Evolutionary conservation across 2,797 vertebrate genomes (phyloP).

Genomic region (Masticophis lateralis): DNA sequence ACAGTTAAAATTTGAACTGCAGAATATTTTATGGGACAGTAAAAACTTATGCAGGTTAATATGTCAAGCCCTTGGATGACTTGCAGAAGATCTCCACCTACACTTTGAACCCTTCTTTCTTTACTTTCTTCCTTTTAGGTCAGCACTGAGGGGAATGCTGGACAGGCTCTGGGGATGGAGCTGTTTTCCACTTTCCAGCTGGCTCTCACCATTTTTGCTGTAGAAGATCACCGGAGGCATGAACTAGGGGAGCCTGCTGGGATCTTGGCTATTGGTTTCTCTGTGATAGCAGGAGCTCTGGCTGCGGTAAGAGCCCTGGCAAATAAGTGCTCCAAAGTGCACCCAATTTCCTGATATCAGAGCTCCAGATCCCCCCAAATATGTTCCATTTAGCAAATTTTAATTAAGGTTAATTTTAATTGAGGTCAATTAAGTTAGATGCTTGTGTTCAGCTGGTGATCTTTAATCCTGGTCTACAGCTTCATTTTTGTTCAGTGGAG

Average conservation of each 20-base stretch:
- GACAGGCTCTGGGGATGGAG: constrained; percentile 79
- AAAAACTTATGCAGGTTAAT: not conserved
- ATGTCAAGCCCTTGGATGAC: not conserved
- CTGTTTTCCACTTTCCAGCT: constrained; percentile 82
- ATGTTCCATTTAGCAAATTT: not conserved
- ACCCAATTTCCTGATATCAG: not conserved
- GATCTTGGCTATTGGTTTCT: constrained; percentile 79
- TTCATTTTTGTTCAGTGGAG: not conserved
- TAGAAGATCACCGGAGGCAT: constrained; percentile 65
- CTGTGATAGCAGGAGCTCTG: constrained; percentile 75
- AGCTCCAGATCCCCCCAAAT: not conserved
- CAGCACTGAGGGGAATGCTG: constrained; percentile 71
- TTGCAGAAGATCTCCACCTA: not conserved
- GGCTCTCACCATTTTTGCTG: constrained; percentile 80
- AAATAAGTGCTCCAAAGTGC: not conserved
- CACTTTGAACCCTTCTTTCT: not conserved
- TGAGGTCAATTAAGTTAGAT: not conserved
- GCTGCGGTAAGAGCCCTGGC: constrained; percentile 70
- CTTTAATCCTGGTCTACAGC: not conserved
- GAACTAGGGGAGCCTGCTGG: constrained; percentile 74
- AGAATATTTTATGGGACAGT: not conserved
- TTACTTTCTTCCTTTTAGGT: constrained; percentile 63
- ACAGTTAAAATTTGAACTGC: not conserved
- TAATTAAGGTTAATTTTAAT: not conserved
- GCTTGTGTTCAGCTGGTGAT: not conserved